phyloP scores from a whole-genome alignment of 2,888 invertebrate species.

The Timema podura region DNA sequence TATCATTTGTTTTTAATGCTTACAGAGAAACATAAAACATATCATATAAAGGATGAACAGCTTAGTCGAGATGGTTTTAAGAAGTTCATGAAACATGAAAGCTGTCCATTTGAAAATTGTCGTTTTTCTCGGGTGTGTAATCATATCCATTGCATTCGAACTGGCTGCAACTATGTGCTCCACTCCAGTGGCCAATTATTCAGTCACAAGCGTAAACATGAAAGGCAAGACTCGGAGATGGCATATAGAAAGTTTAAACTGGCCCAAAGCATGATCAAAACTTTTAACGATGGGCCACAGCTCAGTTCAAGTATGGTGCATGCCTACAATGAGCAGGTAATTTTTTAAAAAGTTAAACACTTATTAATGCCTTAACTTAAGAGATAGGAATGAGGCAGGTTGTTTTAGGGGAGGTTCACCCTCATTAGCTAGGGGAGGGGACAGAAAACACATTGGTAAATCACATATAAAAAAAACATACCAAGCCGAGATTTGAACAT shows the following conservation, averaged over 20 bases:
- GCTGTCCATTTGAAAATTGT: constrained; percentile 87
- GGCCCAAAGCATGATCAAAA: constrained; percentile 46
- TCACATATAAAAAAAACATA: too few relatives aligned
- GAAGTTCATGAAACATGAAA: constrained; percentile 96
- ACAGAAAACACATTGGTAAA: too few relatives aligned
- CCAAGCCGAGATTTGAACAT: too few relatives aligned
- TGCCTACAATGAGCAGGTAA: constrained; percentile 37
- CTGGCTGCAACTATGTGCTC: constrained; percentile 91
- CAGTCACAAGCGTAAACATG: constrained; percentile 96
- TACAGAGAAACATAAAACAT: constrained; percentile 96
- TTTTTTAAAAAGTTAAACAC: too few relatives aligned
- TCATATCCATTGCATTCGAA: constrained; percentile 96
- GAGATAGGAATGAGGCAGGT: too few relatives aligned
- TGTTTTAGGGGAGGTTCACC: too few relatives aligned
- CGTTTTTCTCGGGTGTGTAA: constrained; percentile 93
- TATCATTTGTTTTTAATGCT: constrained; percentile 31
- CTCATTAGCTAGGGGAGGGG: too few relatives aligned
- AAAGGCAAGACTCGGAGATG: constrained; percentile 87
- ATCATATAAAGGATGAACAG: constrained; percentile 96
- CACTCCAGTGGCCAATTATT: constrained; percentile 96
- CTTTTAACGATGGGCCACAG: constrained; percentile 36
- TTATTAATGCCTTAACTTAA: too few relatives aligned
- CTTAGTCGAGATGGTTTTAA: constrained; percentile 94
- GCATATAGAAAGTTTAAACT: constrained; percentile 75
- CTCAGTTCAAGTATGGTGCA: constrained; percentile 31